phyloP scores from a whole-genome alignment of 2,113 vertebrate genomes.

The Zosterops pallidus region DNA sequence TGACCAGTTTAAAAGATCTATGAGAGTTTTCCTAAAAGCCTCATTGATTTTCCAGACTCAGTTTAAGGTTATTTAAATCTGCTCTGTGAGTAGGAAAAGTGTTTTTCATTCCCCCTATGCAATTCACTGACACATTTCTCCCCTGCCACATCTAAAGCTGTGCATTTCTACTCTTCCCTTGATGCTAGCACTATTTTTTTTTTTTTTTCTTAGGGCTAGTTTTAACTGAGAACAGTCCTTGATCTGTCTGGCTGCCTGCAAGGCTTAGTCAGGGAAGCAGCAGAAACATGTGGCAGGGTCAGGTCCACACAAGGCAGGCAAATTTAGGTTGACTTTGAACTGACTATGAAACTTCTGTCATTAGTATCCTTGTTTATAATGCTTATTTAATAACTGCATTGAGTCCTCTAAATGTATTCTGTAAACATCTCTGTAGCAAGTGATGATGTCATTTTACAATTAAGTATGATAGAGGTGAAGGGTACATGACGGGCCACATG shows the following conservation, averaged over 20 bases:
- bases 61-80: background rate
- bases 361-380: background rate
- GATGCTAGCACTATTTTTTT: background rate
- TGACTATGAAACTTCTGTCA: background rate
- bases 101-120: background rate
- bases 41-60: background rate
- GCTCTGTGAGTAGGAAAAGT: background rate
- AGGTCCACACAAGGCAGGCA: conserved; percentile 8
- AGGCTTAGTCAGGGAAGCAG: conserved; percentile 25
- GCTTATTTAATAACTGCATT: background rate
- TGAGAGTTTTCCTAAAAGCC: background rate
- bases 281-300: conserved; percentile 25
- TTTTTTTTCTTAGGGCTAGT: background rate
- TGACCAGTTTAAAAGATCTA: background rate
- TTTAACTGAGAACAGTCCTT: background rate
- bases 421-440: background rate
- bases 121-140: background rate
- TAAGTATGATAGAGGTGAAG: background rate
- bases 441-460: background rate
- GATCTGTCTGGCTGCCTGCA: background rate
- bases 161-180: background rate
- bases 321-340: conserved; percentile 20
- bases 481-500: background rate
- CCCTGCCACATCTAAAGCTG: background rate
- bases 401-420: background rate